Percentiles rank a stretch among this genome's conserved stretches.
phyloP scores from a whole-genome alignment of 1,140 invertebrate genomes.

The Drosophila kohkoa region DNA sequence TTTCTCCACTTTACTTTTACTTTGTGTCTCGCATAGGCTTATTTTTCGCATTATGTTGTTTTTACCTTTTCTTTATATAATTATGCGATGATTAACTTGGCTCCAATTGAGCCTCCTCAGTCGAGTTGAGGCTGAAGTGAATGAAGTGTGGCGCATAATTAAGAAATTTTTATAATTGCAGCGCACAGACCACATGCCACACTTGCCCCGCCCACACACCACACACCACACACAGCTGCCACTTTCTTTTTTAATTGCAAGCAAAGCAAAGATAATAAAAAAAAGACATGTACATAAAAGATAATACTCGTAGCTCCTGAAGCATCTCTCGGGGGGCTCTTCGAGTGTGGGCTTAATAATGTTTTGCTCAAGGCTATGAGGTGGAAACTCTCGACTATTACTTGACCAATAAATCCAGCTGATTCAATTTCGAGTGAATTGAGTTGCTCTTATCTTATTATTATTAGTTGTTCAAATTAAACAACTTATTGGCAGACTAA shows the following conservation, averaged over 20 bases:
- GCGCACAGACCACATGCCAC: conserved; percentile 6
- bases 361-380: conserved; percentile 22
- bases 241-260: conserved; percentile 56
- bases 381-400: background rate
- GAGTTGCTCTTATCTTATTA: background rate
- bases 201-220: conserved; percentile 36
- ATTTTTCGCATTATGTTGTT: conserved; percentile 19
- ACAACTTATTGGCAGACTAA: background rate
- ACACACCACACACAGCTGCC: background rate
- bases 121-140: conserved; percentile 35
- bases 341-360: conserved; percentile 21
- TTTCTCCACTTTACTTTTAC: conserved; percentile 40
- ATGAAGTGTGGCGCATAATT: conserved; percentile 54
- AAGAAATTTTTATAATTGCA: conserved; percentile 54
- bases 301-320: conserved; percentile 27
- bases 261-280: no score
- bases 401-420: background rate
- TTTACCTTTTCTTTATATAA: conserved; percentile 39
- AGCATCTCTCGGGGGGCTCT: conserved; percentile 1
- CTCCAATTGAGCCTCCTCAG: conserved; percentile 21
- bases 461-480: background rate
- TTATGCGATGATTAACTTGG: conserved; percentile 48
- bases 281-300: conserved; percentile 9
- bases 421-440: background rate
- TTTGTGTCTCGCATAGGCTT: conserved; percentile 33